These are phyloP conservation scores for Brenthis ino DNA, from an alignment of 2,888 invertebrate genomes.

Conservation along the genomic window DNA sequence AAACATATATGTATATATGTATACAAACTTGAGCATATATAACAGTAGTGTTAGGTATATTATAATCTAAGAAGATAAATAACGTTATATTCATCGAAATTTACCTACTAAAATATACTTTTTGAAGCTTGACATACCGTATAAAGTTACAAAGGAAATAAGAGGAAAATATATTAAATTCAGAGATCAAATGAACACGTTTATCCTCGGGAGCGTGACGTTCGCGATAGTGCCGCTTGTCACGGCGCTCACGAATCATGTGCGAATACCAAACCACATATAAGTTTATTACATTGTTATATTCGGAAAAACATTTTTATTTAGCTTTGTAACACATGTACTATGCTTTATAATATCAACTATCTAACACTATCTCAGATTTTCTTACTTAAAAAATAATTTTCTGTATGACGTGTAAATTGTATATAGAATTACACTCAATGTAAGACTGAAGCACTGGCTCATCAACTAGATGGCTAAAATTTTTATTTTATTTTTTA, in stretches of 20 bases:
- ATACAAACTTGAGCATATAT: background rate
- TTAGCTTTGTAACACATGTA: background rate
- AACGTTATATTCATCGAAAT: conserved; percentile 10
- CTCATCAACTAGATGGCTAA: too few species aligned
- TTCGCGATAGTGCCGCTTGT: conserved; percentile 27
- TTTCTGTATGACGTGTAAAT: too few species aligned
- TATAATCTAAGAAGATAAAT: conserved; percentile 7
- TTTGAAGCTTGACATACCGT: conserved; percentile 19
- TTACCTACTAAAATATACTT: conserved; percentile 12
- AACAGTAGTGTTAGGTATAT: too few species aligned
- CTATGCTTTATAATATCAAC: background rate
- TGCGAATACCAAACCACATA: conserved; percentile 30
- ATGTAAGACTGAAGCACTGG: too few species aligned
- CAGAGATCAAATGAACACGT: conserved; percentile 34
- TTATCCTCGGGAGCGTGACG: conserved; percentile 29
- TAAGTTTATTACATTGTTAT: conserved; percentile 25
- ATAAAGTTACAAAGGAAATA: conserved; percentile 24
- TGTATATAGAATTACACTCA: too few species aligned
- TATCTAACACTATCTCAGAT: background rate
- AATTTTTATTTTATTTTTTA: too few species aligned
- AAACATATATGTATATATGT: background rate
- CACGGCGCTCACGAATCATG: conserved; percentile 28
- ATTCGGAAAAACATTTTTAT: conserved; percentile 14
- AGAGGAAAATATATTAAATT: conserved; percentile 32
- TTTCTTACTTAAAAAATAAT: background rate